phyloP scores from a whole-genome alignment of 53 echinoderm and acorn worm species.

The Arbacia lixula region DNA sequence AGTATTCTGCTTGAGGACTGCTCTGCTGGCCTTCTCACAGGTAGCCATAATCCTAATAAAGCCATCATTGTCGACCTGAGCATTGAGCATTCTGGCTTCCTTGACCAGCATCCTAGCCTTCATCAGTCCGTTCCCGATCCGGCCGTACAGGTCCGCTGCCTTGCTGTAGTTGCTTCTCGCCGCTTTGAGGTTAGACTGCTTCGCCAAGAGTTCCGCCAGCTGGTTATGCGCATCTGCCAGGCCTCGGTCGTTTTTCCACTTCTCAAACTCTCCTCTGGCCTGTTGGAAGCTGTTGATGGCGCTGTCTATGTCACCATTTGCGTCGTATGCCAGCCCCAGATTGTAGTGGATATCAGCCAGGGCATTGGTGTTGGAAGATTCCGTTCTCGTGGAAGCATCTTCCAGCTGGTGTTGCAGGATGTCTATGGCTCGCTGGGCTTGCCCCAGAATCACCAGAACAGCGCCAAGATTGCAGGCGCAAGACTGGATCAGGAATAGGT shows the following conservation, averaged over 20 bases:
- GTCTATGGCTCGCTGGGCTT: slow-evolving; percentile 17
- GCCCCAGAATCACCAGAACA: slow-evolving; percentile 33
- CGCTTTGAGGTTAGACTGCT: slow-evolving; percentile 1
- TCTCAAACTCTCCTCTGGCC: slow-evolving; percentile 64
- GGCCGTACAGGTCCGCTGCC: slow-evolving; percentile 35
- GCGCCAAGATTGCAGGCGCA: slow-evolving; percentile 96
- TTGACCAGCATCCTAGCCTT: slow-evolving; percentile 50
- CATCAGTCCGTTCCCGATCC: slow-evolving; percentile 47
- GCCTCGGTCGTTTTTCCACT: slow-evolving; percentile 18
- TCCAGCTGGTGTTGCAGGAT: slow-evolving; percentile 43
- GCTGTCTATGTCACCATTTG: slow-evolving; percentile 37
- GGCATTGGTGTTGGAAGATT: slow-evolving; percentile 51
- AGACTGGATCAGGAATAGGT: slow-evolving; percentile 57
- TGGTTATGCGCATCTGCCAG: slow-evolving; percentile 43
- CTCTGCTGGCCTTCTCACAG: slow-evolving; percentile 39
- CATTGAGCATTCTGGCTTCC: slow-evolving; percentile 47
- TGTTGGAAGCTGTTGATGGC: slow-evolving; percentile 62
- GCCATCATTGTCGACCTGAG: not conserved
- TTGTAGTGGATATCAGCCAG: slow-evolving; percentile 84
- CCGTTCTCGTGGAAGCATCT: slow-evolving; percentile 3
- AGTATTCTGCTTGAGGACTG: slow-evolving; percentile 8
- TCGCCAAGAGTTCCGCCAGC: slow-evolving; percentile 31
- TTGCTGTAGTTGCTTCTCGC: slow-evolving; percentile 32
- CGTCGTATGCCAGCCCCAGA: slow-evolving; percentile 80
- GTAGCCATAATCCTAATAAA: not conserved